A percentile compares a stretch with the other conserved stretches of the same genome.
These are phyloP conservation scores for Listronotus bonariensis DNA, from an alignment of 1,140 invertebrate species.

Conservation along the genomic window DNA sequence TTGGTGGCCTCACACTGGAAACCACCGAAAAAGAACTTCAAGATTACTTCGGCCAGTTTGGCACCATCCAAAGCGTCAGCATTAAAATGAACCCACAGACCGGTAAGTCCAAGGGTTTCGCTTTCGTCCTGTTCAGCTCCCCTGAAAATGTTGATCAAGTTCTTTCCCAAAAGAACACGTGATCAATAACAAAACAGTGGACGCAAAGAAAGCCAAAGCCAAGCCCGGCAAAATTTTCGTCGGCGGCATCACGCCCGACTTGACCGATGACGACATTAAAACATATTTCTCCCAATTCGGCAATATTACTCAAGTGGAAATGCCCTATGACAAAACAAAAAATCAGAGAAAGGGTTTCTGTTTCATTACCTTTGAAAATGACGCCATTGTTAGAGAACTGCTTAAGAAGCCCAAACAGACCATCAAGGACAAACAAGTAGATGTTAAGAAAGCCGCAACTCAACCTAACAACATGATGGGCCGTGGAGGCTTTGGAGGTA, in stretches of 20 bases:
- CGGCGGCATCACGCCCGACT: constrained; percentile 83
- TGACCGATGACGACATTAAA: constrained; percentile 89
- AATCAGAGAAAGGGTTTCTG: constrained; percentile 92
- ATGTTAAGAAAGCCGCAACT: constrained; percentile 80
- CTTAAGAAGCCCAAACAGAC: constrained; percentile 87
- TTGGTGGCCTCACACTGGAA: constrained; percentile 91
- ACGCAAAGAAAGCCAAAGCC: constrained; percentile 91
- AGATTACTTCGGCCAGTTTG: constrained; percentile 84
- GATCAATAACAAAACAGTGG: constrained; percentile 91
- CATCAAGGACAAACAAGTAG: constrained; percentile 87
- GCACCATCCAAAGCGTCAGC: constrained; percentile 88
- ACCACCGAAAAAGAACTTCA: constrained; percentile 91
- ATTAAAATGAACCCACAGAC: constrained; percentile 89
- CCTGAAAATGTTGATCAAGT: constrained; percentile 88
- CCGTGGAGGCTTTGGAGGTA: constrained; percentile 70
- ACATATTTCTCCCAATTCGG: constrained; percentile 87
- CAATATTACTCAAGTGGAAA: constrained; percentile 88
- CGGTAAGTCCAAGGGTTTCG: constrained; percentile 85
- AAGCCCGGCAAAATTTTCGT: constrained; percentile 91
- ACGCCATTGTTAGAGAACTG: constrained; percentile 84
- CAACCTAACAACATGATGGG: constrained; percentile 34
- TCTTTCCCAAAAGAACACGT: constrained; percentile 78
- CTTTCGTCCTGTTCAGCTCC: constrained; percentile 88
- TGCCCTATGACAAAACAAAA: constrained; percentile 93
- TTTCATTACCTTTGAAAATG: constrained; percentile 90